phyloP scores from a whole-genome alignment of 2,113 vertebrate genomes.

The Atractosteus spatula region DNA sequence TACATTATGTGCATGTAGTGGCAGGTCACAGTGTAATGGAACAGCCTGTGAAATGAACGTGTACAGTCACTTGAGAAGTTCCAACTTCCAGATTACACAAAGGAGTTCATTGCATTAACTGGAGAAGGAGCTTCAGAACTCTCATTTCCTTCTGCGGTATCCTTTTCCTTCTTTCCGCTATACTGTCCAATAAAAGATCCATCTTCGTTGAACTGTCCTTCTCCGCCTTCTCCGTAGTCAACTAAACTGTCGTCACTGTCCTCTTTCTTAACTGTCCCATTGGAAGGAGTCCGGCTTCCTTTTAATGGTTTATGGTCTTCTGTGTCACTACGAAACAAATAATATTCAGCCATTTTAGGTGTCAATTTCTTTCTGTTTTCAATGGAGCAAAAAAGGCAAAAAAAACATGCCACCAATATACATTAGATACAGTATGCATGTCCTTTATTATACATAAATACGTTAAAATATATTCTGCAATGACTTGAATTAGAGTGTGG shows the following conservation, averaged over 20 bases:
- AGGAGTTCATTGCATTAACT: slow-evolving; percentile 94
- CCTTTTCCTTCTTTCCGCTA: slow-evolving; percentile 92
- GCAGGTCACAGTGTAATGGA: slow-evolving; percentile 31
- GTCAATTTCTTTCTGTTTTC: slow-evolving; percentile 51
- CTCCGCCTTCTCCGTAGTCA: slow-evolving; percentile 96
- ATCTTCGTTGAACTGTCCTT: slow-evolving; percentile 97
- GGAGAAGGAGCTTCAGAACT: slow-evolving; percentile 95
- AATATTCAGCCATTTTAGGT: slow-evolving; percentile 69
- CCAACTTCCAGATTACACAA: slow-evolving; percentile 72
- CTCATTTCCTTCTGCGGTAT: slow-evolving; percentile 85
- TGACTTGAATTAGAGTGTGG: slow-evolving; percentile 9
- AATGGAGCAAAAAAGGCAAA: slow-evolving; percentile 46
- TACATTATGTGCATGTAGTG: slow-evolving; percentile 18
- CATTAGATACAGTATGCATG: slow-evolving; percentile 14
- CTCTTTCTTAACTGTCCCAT: slow-evolving; percentile 93
- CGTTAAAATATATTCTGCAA: background rate
- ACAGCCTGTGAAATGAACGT: slow-evolving; percentile 27
- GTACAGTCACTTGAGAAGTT: background rate
- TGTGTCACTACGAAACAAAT: slow-evolving; percentile 84
- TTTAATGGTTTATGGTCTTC: slow-evolving; percentile 97
- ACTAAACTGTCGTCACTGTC: slow-evolving; percentile 98
- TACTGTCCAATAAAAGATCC: slow-evolving; percentile 98
- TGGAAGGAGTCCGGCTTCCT: slow-evolving; percentile 91
- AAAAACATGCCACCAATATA: slow-evolving; percentile 26
- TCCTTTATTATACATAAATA: slow-evolving; percentile 4